phyloP scores from a whole-genome alignment of 2,888 invertebrate species.

The Sicus ferrugineus region DNA sequence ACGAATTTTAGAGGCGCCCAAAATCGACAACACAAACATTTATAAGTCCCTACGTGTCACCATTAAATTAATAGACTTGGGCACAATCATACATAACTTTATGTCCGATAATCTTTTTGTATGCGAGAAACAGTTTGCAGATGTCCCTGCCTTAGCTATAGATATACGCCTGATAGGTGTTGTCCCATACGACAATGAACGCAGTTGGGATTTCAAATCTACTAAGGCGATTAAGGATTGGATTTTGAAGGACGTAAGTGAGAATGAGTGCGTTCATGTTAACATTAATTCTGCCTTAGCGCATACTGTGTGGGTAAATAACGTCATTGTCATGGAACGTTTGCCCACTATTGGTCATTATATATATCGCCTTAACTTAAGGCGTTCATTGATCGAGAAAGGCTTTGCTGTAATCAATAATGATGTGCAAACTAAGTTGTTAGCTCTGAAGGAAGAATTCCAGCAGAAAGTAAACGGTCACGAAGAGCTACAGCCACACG shows the following conservation, averaged over 20 bases:
- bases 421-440: not conserved
- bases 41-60: slow-evolving; percentile 42
- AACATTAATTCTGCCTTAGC: slow-evolving; percentile 50
- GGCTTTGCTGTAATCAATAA: slow-evolving; percentile 37
- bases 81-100: slow-evolving; percentile 64
- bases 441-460: not conserved
- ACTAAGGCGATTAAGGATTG: slow-evolving; percentile 61
- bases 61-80: slow-evolving; percentile 71
- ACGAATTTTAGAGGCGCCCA: slow-evolving; percentile 64
- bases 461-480: too few species aligned
- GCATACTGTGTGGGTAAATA: slow-evolving; percentile 53
- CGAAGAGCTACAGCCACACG: too few species aligned
- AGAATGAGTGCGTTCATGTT: slow-evolving; percentile 54
- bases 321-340: slow-evolving; percentile 51
- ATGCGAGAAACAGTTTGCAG: slow-evolving; percentile 67
- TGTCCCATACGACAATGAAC: slow-evolving; percentile 68
- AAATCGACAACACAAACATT: too few species aligned
- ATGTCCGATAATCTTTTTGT: slow-evolving; percentile 55
- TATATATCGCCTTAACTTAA: slow-evolving; percentile 45
- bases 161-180: slow-evolving; percentile 68
- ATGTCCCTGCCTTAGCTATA: slow-evolving; percentile 65
- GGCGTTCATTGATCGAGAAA: slow-evolving; percentile 45
- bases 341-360: slow-evolving; percentile 43
- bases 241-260: slow-evolving; percentile 51
- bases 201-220: slow-evolving; percentile 66